Evolutionary conservation across 2,888 invertebrate genomes (phyloP).

Genomic region (Diachrysia chrysitis): DNA sequence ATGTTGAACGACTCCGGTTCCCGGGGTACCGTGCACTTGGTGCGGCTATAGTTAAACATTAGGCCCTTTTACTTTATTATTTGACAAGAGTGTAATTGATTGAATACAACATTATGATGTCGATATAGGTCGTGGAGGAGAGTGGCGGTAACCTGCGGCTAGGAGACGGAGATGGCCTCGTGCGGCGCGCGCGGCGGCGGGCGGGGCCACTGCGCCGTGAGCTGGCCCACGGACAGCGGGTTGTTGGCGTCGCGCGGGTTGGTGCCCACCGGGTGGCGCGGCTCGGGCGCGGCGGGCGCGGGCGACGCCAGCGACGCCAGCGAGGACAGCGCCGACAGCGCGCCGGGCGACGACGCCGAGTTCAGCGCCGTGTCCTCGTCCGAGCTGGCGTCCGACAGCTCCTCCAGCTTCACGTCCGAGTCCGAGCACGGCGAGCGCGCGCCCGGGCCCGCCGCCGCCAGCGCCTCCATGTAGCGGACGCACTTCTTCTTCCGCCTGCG

Average conservation of each 20-base stretch:
- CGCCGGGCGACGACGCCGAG: conserved; percentile 86
- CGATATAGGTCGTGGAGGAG: conserved; percentile 64
- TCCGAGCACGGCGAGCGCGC: conserved; percentile 95
- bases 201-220: conserved; percentile 92
- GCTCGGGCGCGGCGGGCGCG: conserved; percentile 90
- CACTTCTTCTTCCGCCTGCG: conserved; percentile 98
- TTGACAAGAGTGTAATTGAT: conserved; percentile 46
- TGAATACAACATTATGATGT: conserved; percentile 53
- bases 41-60: conserved; percentile 60
- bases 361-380: conserved; percentile 86
- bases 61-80: conserved; percentile 59
- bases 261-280: conserved; percentile 95
- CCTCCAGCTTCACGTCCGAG: conserved; percentile 91
- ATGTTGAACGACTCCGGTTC: conserved; percentile 38
- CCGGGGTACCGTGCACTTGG: conserved; percentile 76
- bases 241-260: conserved; percentile 98
- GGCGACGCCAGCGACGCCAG: conserved; percentile 94
- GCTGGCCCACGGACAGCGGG: conserved; percentile 96
- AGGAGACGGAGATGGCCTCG: conserved; percentile 87
- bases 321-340: conserved; percentile 84
- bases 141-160: conserved; percentile 76
- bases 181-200: conserved; percentile 79
- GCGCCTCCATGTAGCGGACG: conserved; percentile 98
- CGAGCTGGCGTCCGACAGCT: conserved; percentile 91
- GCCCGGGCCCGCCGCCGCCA: conserved; percentile 91